Percentiles rank a stretch among this genome's conserved stretches.
phyloP scores from a whole-genome alignment of 2,797 vertebrate species.

The Stomatorhinus walkeri region DNA sequence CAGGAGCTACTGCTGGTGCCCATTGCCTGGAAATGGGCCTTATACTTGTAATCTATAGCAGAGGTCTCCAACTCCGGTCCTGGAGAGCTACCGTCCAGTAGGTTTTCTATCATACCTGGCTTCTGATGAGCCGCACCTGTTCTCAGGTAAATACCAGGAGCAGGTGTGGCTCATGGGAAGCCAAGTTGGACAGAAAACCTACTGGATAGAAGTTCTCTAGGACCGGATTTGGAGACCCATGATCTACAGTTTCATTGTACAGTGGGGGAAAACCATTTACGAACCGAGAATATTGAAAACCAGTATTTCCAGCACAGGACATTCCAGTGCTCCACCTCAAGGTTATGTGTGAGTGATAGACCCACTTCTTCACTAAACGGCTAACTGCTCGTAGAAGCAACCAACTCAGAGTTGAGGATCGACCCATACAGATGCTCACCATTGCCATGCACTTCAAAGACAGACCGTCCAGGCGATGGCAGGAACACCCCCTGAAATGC shows the following conservation, averaged over 20 bases:
- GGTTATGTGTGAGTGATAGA: not conserved
- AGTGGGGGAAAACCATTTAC: not conserved
- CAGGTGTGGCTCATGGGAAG: too few relatives aligned
- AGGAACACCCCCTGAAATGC: slow-evolving; percentile 2
- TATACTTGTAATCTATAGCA: not conserved
- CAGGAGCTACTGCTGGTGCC: not conserved
- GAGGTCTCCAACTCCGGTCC: too few relatives aligned
- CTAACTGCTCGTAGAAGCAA: not conserved
- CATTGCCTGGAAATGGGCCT: not conserved
- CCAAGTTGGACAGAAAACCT: too few relatives aligned
- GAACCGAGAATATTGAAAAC: not conserved
- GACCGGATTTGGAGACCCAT: too few relatives aligned
- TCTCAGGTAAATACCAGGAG: too few relatives aligned
- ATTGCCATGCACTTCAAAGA: not conserved
- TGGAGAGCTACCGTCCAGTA: too few relatives aligned
- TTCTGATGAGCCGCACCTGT: too few relatives aligned
- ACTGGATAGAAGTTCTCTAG: too few relatives aligned
- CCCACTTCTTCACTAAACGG: not conserved
- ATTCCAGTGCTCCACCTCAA: not conserved
- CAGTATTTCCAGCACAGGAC: not conserved
- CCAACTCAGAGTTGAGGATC: not conserved
- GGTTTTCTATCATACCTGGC: too few relatives aligned
- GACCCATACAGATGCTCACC: not conserved
- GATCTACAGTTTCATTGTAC: not conserved
- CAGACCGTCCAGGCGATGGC: not conserved